Percentiles rank a stretch among this genome's conserved stretches.
phyloP scores from a whole-genome alignment of 1,140 invertebrate genomes.

The Agrilus planipennis region DNA sequence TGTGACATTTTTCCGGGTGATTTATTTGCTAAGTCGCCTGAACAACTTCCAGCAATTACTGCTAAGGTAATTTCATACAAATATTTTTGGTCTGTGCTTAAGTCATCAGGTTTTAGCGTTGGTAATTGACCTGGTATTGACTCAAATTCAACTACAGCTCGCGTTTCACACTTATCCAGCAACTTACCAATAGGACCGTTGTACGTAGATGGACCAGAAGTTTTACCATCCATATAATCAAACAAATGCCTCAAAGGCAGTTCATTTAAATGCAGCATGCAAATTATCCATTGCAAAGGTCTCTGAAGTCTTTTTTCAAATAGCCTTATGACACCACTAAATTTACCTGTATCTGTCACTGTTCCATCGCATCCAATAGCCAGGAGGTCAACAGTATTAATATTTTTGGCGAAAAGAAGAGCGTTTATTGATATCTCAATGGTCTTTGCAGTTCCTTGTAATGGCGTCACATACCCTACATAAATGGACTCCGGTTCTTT shows the following conservation, averaged over 20 bases:
- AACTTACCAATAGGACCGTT: conserved; percentile 19
- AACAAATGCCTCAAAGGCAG: conserved; percentile 24
- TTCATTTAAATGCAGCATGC: conserved; percentile 5
- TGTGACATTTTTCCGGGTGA: conserved; percentile 22
- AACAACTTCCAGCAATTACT: conserved; percentile 18
- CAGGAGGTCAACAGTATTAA: no score
- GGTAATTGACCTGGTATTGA: not conserved
- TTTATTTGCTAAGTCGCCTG: conserved; percentile 21
- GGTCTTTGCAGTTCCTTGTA: no score
- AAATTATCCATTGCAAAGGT: conserved; percentile 7
- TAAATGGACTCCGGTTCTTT: no score
- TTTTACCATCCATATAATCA: conserved; percentile 20
- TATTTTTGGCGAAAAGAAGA: no score
- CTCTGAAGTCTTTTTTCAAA: conserved; percentile 4
- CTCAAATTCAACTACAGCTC: not conserved
- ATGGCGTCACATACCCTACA: no score
- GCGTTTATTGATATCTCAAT: no score
- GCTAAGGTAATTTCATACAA: conserved; percentile 9
- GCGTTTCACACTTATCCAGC: conserved; percentile 19
- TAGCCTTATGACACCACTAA: not conserved
- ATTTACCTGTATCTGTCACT: not conserved
- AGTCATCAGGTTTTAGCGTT: not conserved
- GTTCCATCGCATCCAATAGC: conserved; percentile 7
- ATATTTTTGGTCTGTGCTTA: conserved; percentile 4
- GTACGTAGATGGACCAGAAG: conserved; percentile 19